Base-by-base conservation (phyloP, 2,113 vertebrate genomes). In the Sitta europaea region DNA sequence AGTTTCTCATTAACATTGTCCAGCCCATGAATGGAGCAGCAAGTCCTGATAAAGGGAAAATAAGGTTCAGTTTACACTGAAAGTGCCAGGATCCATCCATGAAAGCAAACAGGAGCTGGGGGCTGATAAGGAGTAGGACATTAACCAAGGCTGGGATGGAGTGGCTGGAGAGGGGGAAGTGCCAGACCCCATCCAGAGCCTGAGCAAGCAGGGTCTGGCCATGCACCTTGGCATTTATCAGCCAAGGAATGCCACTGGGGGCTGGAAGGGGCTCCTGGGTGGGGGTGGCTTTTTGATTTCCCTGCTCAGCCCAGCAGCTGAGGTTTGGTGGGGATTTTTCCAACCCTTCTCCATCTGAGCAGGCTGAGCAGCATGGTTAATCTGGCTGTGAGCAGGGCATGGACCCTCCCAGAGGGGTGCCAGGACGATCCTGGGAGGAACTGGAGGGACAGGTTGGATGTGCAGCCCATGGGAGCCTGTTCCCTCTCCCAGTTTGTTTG, bases 11-110 rank as follows among this genome's bases (percentile, higher is more conserved):
- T 77, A 70, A 77, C 55, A 0, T 2, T 0, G 1, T 14, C 74
- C 0, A 1, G 79, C 78, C 66, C 7, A 0, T 0, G 53, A 0
- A 8, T 0, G 0, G 42, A 48, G 55, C 6, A 36, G 47, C 28
- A 0, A 1, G 10, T 8, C 15, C 55, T 25, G 67, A 59, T 23
- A 58, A 55, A 24, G 35, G 73, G 59, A 54, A 88, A 82, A 31
- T 0, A 8, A 27, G 77, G 59, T 7, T 47, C 63, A 40, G 71
- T 70, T 80, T 66, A 9, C 62, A 27, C 82, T 29, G 85, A 2
- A 74, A 88, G 73, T 23, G 83, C 83, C 89, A 68, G 70, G 63
- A 74, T 20, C 73, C n/a, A 14, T 73, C 67, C 6, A 1, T 2
- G 72, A 50, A 20, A 28, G 67, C 42, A 86, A 94, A 61, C 86